Evolutionary conservation across 2,888 invertebrate species (phyloP).

Genomic region (Nesidiocoris tenuis): DNA sequence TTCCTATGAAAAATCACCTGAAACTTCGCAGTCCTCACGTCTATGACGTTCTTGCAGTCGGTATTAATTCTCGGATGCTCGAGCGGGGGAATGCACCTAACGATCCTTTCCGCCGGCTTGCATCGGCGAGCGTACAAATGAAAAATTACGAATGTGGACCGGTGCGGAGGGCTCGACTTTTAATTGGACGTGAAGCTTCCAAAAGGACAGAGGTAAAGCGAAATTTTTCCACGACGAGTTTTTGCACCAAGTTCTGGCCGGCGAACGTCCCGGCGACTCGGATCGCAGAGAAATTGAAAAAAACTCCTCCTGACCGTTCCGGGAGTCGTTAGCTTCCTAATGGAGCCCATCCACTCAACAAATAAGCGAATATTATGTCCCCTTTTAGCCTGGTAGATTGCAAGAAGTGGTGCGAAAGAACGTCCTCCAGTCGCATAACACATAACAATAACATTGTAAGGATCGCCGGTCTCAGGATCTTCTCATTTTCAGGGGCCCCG

Average conservation of each 20-base stretch:
- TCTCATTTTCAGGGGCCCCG: neutral
- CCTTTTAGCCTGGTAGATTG: conserved; percentile 18
- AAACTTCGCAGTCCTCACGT: conserved; percentile 17
- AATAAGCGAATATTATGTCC: conserved; percentile 41
- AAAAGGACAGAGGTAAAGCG: conserved; percentile 9
- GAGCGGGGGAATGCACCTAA: conserved; percentile 33
- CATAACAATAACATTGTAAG: conserved; percentile 1
- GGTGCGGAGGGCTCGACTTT: conserved; percentile 7
- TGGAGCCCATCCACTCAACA: conserved; percentile 42
- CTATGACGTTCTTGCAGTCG: neutral
- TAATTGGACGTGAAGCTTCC: conserved; percentile 6
- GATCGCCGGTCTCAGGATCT: conserved; percentile 5
- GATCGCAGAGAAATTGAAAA: neutral
- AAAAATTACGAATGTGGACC: conserved; percentile 33
- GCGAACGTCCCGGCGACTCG: conserved; percentile 7
- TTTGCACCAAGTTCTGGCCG: conserved; percentile 27
- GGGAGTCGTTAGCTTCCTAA: conserved; percentile 33
- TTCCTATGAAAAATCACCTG: conserved; percentile 31
- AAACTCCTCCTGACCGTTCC: neutral
- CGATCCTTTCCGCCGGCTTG: conserved; percentile 8
- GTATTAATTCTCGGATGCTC: conserved; percentile 5
- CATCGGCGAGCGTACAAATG: conserved; percentile 15
- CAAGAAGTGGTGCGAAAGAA: neutral
- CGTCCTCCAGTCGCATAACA: neutral
- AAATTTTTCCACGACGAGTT: conserved; percentile 19